Evolutionary conservation across 2,797 vertebrate species (phyloP), one percentile per base, ranked within the genome.

Genomic region (Triplophysa bombifrons): DNA sequence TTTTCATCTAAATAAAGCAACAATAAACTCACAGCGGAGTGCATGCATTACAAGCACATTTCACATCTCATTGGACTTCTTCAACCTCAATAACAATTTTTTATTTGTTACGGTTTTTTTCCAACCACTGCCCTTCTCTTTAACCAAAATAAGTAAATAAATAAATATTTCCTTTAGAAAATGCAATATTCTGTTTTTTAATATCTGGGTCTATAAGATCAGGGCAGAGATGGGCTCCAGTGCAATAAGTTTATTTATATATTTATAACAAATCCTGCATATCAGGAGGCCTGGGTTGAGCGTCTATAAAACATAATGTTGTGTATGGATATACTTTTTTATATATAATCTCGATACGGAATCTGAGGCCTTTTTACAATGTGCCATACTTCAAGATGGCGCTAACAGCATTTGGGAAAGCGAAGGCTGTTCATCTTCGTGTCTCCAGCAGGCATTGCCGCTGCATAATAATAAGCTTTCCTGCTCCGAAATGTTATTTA

Each of bases 381-480:
- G 94, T 92, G 94, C 96, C 96, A 97, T 98, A 98, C 96, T 97
- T 98, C 96, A 97, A 96, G 95, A 96, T 94, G 93, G 93, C 91
- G 87, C 96, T 98, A 98, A 98, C 96, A 98, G 94, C 96, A 98
- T 98, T 98, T 98, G 95, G 96, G 95, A 94, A 95, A 95, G 95
- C 93, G 89, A 94, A 94, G 96, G 95, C 95, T 98, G 96, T 98
- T 98, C 96, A 98, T 98, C 97, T 98, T 97, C 94, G 94, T 96
- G 97, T 98, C 97, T 96, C 92, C 93, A 94, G 95, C 92, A 97
- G 96, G 94, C 95, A 95, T 94, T 94, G 94, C 95, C 93, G 93
- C 95, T 98, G 97, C 96, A 99, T 98, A 99, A 98, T 98, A 98
- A 98, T 97, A 95, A 96, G 95, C 96, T 96, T 98, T 96, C 95